These are phyloP conservation scores for Microdon myrmicae DNA, from an alignment of 2,888 invertebrate species.

Conservation along the genomic window DNA sequence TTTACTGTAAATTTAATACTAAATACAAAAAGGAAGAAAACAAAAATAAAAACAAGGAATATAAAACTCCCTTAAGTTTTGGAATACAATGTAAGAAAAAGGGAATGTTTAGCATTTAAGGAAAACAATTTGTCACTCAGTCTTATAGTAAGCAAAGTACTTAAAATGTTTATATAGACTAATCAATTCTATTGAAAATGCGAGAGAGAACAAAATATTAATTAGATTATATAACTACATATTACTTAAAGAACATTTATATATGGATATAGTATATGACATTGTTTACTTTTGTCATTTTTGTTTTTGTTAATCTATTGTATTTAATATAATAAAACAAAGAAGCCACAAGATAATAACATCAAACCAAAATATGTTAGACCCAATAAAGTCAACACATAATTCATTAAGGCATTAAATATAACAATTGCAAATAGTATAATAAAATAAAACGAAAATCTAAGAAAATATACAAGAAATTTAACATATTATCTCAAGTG, in stretches of 20 bases:
- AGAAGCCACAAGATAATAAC: no score
- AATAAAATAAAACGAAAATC: no score
- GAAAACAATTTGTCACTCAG: constrained; percentile 38
- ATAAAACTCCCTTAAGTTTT: no score
- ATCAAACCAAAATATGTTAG: no score
- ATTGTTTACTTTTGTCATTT: constrained; percentile 52
- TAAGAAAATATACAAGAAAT: no score
- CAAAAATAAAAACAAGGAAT: no score
- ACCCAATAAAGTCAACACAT: no score
- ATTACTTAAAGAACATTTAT: constrained; percentile 27
- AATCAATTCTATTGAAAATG: constrained; percentile 30
- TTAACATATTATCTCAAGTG: no score
- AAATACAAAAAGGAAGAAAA: constrained; percentile 19
- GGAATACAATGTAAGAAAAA: constrained; percentile 2
- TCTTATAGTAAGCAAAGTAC: constrained; percentile 22
- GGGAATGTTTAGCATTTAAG: constrained; percentile 19
- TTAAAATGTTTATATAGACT: constrained; percentile 23
- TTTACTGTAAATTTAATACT: constrained; percentile 39
- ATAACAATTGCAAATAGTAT: no score
- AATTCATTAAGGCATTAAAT: no score
- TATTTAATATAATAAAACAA: constrained; percentile 48
- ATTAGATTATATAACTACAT: constrained; percentile 11
- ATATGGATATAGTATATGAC: constrained; percentile 43
- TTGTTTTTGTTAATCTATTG: constrained; percentile 50
- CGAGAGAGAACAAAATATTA: constrained; percentile 11